phyloP scores from a whole-genome alignment of 1,140 invertebrate genomes.

The Colletes gigas region DNA sequence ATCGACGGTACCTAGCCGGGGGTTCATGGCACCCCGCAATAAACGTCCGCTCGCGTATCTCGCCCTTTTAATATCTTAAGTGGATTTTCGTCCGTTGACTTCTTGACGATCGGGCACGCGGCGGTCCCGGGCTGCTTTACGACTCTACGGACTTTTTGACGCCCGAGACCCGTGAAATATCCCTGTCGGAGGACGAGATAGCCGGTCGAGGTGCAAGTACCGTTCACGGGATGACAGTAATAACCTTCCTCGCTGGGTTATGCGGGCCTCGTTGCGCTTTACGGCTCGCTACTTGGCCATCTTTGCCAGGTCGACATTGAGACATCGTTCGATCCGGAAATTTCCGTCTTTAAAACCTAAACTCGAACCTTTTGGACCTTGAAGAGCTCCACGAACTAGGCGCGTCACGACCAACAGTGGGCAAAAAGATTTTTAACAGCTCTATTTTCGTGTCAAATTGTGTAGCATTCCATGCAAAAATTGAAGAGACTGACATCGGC shows the following conservation, averaged over 20 bases:
- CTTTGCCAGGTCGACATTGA: too few species aligned
- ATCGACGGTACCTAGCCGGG: neutral
- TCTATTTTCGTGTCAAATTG: too few species aligned
- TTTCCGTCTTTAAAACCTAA: too few species aligned
- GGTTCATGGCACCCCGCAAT: neutral
- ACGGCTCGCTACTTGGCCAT: too few species aligned
- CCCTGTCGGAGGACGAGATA: neutral
- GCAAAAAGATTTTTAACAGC: too few species aligned
- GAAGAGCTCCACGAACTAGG: too few species aligned
- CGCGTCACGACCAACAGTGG: too few species aligned
- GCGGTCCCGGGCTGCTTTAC: neutral
- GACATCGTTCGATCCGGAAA: too few species aligned
- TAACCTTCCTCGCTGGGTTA: neutral
- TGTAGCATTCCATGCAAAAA: too few species aligned
- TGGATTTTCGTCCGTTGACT: constrained; percentile 19
- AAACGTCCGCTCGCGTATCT: constrained; percentile 14
- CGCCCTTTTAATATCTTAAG: constrained; percentile 26
- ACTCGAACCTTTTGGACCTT: too few species aligned
- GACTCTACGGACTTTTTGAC: constrained; percentile 17
- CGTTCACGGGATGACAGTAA: neutral
- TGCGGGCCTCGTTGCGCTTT: neutral
- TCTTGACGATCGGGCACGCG: neutral
- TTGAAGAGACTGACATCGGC: too few species aligned
- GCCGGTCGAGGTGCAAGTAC: neutral
- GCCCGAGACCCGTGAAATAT: neutral